Conservation (phyloP, 2,797 vertebrate genomes). For the Eremophila alpestris region DNA sequence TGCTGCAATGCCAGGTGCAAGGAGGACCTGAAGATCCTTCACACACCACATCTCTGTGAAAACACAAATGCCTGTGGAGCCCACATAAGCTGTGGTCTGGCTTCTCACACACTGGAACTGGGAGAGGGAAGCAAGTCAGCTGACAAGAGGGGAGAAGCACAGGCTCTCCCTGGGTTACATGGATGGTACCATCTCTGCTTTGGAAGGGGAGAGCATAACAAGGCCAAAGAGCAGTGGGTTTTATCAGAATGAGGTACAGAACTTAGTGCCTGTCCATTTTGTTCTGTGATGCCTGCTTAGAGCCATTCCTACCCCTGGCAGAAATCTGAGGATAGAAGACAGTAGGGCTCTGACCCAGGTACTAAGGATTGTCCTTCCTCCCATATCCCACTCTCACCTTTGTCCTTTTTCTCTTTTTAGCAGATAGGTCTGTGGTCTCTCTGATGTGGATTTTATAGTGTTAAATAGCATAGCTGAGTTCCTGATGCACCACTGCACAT, state of each 20-base stretch:
- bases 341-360: neutral
- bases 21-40: neutral
- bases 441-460: neutral
- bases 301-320: neutral
- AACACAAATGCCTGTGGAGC: neutral
- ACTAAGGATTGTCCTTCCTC: neutral
- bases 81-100: neutral
- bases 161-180: neutral
- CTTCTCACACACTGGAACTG: neutral
- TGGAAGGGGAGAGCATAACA: neutral
- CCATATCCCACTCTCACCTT: neutral
- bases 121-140: neutral
- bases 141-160: neutral
- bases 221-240: neutral
- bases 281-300: neutral
- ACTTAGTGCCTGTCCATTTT: neutral
- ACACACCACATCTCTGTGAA: neutral
- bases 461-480: neutral
- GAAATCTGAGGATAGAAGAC: neutral
- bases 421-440: neutral
- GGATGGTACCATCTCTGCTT: neutral
- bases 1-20: neutral
- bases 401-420: neutral
- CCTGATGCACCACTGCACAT: fast-evolving
- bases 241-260: neutral